These are phyloP conservation scores for Zeus faber DNA, from an alignment of 2,113 vertebrate species.

Conservation along the genomic window DNA sequence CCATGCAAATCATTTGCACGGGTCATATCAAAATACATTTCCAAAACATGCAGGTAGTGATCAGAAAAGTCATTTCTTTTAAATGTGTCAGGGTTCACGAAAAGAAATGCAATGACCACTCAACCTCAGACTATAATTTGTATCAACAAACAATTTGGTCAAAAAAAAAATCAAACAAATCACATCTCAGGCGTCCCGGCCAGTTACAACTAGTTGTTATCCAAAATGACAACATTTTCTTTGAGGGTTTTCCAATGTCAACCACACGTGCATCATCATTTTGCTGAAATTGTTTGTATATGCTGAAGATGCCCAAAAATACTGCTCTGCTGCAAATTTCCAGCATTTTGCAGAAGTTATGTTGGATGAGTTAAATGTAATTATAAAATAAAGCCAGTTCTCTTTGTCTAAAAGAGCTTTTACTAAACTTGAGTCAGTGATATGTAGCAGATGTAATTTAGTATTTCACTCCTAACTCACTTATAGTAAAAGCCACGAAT, in stretches of 20 bases:
- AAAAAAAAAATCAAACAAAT: constrained; percentile 11
- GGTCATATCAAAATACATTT: constrained; percentile 38
- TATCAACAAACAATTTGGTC: constrained; percentile 35
- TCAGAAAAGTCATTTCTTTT: constrained; percentile 33
- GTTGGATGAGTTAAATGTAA: neutral
- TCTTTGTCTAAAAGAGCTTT: too few species aligned
- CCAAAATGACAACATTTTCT: constrained; percentile 39
- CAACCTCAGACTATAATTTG: constrained; percentile 28
- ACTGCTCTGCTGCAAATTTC: neutral
- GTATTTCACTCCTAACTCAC: too few species aligned
- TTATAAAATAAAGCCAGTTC: neutral
- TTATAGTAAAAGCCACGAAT: too few species aligned
- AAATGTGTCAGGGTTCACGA: constrained; percentile 18
- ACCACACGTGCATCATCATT: constrained; percentile 31
- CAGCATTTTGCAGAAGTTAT: neutral
- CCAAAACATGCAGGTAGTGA: constrained; percentile 46
- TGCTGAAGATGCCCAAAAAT: neutral
- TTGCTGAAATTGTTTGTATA: constrained; percentile 25
- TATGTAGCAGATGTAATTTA: too few species aligned
- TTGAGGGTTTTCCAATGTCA: constrained; percentile 37
- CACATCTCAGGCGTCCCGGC: constrained; percentile 9
- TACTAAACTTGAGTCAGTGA: too few species aligned
- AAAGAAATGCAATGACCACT: too few species aligned
- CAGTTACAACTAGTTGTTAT: constrained; percentile 25
- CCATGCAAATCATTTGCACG: constrained; percentile 64